Percentiles rank a stretch among this genome's conserved stretches.
These are phyloP conservation scores for Pristis pectinata DNA, from an alignment of 2,797 vertebrate species.

Conservation along the genomic window DNA sequence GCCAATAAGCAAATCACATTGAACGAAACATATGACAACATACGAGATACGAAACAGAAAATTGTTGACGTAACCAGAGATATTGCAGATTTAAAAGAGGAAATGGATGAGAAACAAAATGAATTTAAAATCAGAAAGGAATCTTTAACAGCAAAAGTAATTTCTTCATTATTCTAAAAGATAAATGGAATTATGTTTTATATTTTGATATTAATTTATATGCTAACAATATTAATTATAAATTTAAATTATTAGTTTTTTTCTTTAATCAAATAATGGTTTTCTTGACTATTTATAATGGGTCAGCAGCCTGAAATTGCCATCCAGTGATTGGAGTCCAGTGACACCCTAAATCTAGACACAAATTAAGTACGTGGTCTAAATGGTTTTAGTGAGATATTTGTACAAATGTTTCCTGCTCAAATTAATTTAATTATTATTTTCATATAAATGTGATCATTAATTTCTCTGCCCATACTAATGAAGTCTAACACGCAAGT, in stretches of 20 bases:
- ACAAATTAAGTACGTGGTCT: not conserved
- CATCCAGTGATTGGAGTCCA: not conserved
- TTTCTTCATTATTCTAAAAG: not conserved
- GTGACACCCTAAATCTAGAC: no score
- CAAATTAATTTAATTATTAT: not conserved
- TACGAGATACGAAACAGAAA: slow-evolving; percentile 49
- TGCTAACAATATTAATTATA: not conserved
- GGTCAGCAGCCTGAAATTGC: not conserved
- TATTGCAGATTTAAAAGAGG: not conserved
- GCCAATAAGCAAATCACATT: slow-evolving; percentile 49
- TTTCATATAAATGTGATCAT: not conserved
- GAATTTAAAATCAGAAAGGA: not conserved
- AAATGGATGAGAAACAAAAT: not conserved
- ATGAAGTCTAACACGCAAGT: not conserved
- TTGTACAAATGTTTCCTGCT: no score
- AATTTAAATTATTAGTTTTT: not conserved
- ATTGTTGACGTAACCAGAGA: not conserved
- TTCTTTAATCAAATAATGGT: not conserved
- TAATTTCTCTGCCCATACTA: not conserved
- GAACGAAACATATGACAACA: slow-evolving; percentile 48
- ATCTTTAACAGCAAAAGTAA: not conserved
- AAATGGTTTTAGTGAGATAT: not conserved
- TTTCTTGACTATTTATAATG: not conserved
- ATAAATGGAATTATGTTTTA: not conserved
- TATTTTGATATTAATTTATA: not conserved